Base-by-base conservation (phyloP, 2,888 invertebrate genomes). In the Stenichneumon culpator region DNA sequence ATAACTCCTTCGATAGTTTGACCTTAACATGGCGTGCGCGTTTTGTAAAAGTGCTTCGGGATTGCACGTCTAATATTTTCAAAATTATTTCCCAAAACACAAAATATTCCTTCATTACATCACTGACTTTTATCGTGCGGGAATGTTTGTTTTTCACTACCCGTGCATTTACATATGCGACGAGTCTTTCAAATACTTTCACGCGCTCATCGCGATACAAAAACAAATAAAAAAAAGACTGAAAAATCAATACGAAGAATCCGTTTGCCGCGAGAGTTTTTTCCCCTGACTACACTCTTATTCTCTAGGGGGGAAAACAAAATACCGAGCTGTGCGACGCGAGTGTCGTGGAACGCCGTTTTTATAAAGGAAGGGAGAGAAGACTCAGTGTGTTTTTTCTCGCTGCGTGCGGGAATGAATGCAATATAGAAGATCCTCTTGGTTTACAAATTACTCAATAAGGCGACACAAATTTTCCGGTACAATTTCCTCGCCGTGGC, bases 211-310 rank as follows among this genome's bases (percentile, higher is more conserved):
- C 28, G 74, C 7, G 9, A 9, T 9, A 36, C 2, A 36, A 36
- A 36, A 36, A 36, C 9, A 36, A 36, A 36, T 36, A 9, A 70
- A 67, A 70, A 3, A 44, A 44, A 44, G 0, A 14, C 3, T 68
- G 79, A 67, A 83, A 79, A 75, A 83, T 83, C 83, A 83, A 83
- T 83, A 83, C 79, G 16, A 52, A 32, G 50, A 47, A 57, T 50
- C 75, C 70, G 70, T 72, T 65, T 67, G 70, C 22, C 67, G 70
- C 32, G 52, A 63, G 9, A 73, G 16, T 79, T 74, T 65, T 69
- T 75, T 77, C 54, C 32, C 9, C n/a, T n/a, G 2, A 22, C 36
- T 5, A 36, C 2, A n/a, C 9, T 32, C 9, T 67, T 19, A 11
- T 19, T 79, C 36, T 36, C 68, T 63, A 19, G 36, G 7, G 28